A percentile compares a stretch with the other conserved stretches of the same genome.
Conservation (phyloP, 2,113 vertebrate genomes). For the Istiophorus platypterus region DNA sequence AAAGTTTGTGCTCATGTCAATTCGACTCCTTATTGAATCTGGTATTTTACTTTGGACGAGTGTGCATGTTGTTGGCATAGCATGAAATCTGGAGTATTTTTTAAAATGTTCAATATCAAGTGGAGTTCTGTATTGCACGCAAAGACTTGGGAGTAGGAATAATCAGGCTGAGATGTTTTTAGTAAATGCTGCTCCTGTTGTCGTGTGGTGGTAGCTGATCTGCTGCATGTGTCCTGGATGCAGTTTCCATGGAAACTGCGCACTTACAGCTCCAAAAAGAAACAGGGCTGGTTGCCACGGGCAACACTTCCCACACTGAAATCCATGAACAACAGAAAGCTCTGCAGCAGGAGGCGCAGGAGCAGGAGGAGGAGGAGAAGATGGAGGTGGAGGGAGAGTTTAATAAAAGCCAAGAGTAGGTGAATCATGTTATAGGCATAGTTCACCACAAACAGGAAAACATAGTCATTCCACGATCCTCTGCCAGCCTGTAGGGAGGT, state of each 20-base stretch:
- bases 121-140: not conserved
- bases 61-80: no score
- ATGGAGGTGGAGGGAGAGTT: no score
- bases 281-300: slow-evolving; percentile 26
- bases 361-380: not conserved
- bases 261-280: slow-evolving; percentile 41
- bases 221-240: slow-evolving; percentile 13
- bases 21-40: no score
- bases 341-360: slow-evolving; percentile 9
- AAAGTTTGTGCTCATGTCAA: no score
- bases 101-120: not conserved
- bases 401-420: not conserved
- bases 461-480: no score
- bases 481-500: no score
- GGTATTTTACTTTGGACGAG: no score
- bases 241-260: slow-evolving; percentile 50
- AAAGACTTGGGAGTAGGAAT: not conserved
- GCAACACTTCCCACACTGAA: slow-evolving; percentile 54
- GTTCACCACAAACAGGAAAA: not conserved
- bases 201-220: not conserved
- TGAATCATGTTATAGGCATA: slow-evolving; percentile 1
- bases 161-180: not conserved
- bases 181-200: not conserved
- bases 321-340: slow-evolving; percentile 25
- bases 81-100: no score